Evolutionary conservation across 2,113 vertebrate genomes (phyloP).

Genomic region (Cromileptes altivelis): DNA sequence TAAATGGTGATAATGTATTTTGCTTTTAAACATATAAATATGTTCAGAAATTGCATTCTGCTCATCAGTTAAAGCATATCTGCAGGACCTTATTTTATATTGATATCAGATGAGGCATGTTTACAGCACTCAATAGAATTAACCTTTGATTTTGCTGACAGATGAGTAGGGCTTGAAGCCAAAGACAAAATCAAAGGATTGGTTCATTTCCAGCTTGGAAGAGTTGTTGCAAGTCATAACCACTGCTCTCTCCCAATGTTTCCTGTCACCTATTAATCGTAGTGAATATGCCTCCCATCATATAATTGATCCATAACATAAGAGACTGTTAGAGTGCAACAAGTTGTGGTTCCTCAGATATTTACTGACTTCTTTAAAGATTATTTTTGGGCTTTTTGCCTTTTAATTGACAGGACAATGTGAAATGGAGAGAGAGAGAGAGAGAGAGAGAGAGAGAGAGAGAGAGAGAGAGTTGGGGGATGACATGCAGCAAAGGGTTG

Average conservation of each 20-base stretch:
- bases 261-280: neutral
- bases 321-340: neutral
- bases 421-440: too few relatives aligned
- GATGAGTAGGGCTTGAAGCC: neutral
- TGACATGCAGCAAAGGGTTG: too few relatives aligned
- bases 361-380: neutral
- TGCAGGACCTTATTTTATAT: neutral
- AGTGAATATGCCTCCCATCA: neutral
- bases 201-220: neutral
- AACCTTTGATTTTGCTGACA: neutral
- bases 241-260: neutral
- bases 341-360: neutral
- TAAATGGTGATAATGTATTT: neutral
- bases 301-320: neutral
- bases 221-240: neutral
- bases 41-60: neutral
- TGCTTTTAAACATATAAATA: neutral
- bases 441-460: too few relatives aligned
- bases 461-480: too few relatives aligned
- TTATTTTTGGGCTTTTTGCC: too few relatives aligned
- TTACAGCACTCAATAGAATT: neutral
- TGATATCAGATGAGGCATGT: neutral
- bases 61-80: neutral
- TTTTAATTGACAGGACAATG: too few relatives aligned
- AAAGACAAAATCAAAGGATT: neutral